Evolutionary conservation across 92 coral and sea anemone genomes (phyloP), one percentile per base, ranked within the genome.

Genomic region (Parazoanthus atlanticus): DNA sequence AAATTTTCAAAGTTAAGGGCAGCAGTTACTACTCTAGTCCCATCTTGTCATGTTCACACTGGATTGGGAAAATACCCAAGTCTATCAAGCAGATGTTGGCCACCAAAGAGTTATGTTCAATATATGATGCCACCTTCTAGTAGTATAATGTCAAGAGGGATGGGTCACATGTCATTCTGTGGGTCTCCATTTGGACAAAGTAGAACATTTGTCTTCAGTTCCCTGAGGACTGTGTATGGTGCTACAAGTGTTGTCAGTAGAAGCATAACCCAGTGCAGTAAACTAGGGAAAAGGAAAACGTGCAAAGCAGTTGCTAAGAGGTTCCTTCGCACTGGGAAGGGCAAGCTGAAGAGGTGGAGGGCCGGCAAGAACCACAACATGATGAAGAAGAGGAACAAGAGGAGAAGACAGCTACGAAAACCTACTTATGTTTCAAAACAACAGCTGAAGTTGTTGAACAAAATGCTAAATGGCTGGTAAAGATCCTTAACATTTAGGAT

Each of bases 301-400:
- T 95, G 98, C 92, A 96, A 96, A 67, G 99, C 99, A 36, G 99
- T 96, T 2, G 98, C 98, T 26, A 93, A 94, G 66, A 94, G 99
- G 85, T 94, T 96, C 81, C 89, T 90, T 41, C 88, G 99, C 66
- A 96, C 99, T 32, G 98, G 98, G 19, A 95, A 95, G 34, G 99
- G 99, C 21, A 94, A 95, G 58, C 81, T 96, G 79, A 96, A 96
- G 79, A 90, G 96, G 77, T 96, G 99, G 99, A 89, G 95, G 30
- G 92, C 94, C 1, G 98, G 99, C 6, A 92, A 96, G 86, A 95
- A 90, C 82, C 98, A 95, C 80, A 86, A 87, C 66, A 96, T 95
- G 94, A 93, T 93, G 90, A 89, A 89, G 78, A 96, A 96, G 79
- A 93, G 98, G 5, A 93, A 87, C 80, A 96, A 93, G 81, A 89